A percentile compares a stretch with the other conserved stretches of the same genome.
Evolutionary conservation across 2,113 vertebrate genomes (phyloP).

Genomic region (Anarhynchus alexandrinus): DNA sequence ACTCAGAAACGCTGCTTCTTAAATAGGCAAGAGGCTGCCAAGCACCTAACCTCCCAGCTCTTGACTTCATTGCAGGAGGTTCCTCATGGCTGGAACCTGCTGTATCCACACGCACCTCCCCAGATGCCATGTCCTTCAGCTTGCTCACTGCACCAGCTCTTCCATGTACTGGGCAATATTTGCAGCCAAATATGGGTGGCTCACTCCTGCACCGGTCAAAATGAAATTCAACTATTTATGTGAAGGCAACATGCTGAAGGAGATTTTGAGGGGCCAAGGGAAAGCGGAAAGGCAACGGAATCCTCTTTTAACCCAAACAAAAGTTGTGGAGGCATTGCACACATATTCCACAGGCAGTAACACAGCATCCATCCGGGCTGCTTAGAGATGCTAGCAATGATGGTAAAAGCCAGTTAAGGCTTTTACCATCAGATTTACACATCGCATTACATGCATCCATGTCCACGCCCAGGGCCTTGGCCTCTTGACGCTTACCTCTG

Average conservation of each 20-base stretch:
- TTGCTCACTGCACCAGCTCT: not conserved
- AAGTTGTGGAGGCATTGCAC: fast-evolving
- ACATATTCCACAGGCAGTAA: not conserved
- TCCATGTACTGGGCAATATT: not conserved
- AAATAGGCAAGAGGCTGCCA: not conserved
- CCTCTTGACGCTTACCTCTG: not conserved
- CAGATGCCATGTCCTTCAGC: not conserved
- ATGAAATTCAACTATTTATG: not conserved
- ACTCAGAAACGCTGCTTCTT: not conserved
- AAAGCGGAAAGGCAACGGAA: not conserved
- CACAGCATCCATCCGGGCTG: not conserved
- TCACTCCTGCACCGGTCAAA: not conserved
- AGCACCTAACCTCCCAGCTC: not conserved
- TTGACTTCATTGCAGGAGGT: not conserved
- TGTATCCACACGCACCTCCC: not conserved
- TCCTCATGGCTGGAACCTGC: not conserved
- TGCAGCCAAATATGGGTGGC: not conserved
- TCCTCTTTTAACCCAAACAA: not conserved
- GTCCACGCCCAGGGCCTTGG: too few relatives aligned
- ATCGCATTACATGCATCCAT: not conserved
- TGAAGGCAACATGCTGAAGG: not conserved
- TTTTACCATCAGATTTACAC: not conserved
- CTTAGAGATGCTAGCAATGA: not conserved
- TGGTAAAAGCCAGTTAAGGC: not conserved
- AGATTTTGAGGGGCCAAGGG: not conserved